These are phyloP conservation scores for Eutrigla gurnardus DNA, from an alignment of 2,797 vertebrate genomes.

Conservation along the genomic window DNA sequence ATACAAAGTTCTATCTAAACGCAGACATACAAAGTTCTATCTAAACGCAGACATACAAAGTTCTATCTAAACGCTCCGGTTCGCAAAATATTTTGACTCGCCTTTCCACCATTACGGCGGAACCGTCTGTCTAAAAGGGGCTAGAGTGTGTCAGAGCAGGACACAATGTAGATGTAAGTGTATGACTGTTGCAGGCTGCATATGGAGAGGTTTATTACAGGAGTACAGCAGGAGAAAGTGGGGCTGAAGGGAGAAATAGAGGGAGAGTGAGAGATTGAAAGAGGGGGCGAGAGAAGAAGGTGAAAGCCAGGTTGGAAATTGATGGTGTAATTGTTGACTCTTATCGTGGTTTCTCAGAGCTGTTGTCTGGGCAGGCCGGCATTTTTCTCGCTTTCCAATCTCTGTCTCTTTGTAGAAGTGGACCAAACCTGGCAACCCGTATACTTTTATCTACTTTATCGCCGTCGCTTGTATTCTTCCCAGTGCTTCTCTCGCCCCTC, in stretches of 20 bases:
- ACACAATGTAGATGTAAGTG: not conserved
- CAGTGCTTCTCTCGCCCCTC: constrained; percentile 20
- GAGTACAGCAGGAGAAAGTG: not conserved
- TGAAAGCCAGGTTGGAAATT: constrained; percentile 63
- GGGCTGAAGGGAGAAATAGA: constrained; percentile 2
- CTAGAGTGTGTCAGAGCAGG: not conserved
- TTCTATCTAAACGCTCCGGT: too few species aligned
- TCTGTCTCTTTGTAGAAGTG: constrained; percentile 48
- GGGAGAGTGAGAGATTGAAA: constrained; percentile 44
- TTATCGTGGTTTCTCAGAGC: constrained; percentile 80
- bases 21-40: too few species aligned
- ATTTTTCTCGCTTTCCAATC: constrained; percentile 58
- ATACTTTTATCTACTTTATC: constrained; percentile 17
- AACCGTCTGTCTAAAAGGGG: too few species aligned
- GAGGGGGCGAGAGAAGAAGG: constrained; percentile 50
- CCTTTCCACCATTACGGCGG: too few species aligned
- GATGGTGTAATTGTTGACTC: constrained; percentile 79
- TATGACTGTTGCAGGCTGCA: constrained; percentile 14
- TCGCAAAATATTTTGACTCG: too few species aligned
- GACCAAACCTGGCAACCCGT: constrained; percentile 64
- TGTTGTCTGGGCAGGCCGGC: constrained; percentile 61
- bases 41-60: too few species aligned
- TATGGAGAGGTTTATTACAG: constrained; percentile 16
- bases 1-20: too few species aligned
- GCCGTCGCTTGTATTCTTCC: constrained; percentile 20